Evolutionary conservation across 2,888 invertebrate genomes (phyloP).

Genomic region (Seira sanloemensis): DNA sequence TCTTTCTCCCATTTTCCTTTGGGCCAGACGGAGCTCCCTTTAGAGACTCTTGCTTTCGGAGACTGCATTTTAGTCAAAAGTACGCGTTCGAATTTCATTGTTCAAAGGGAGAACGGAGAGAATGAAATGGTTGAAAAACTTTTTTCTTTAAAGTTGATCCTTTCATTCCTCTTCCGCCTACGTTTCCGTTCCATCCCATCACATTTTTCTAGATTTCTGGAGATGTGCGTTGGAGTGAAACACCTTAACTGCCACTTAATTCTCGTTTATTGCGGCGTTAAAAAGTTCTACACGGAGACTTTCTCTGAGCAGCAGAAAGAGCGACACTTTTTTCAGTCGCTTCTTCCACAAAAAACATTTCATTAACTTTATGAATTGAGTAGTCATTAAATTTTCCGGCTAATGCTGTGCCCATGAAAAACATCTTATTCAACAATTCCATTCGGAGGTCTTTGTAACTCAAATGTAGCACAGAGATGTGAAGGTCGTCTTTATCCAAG

Average conservation of each 20-base stretch:
- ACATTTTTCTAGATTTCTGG: slow-evolving; percentile 18
- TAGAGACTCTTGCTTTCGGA: neutral
- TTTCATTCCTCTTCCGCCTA: slow-evolving; percentile 21
- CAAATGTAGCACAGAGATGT: too few relatives aligned
- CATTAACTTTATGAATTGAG: too few relatives aligned
- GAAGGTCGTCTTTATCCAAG: too few relatives aligned
- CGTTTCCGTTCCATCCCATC: slow-evolving; percentile 30
- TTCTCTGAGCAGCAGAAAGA: too few relatives aligned
- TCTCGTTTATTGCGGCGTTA: slow-evolving; percentile 70
- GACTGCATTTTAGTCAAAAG: neutral
- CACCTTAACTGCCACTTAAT: slow-evolving; percentile 71
- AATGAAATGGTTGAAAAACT: neutral
- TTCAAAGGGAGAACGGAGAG: neutral
- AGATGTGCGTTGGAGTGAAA: slow-evolving; percentile 46
- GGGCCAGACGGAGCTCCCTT: neutral
- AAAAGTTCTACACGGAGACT: too few relatives aligned
- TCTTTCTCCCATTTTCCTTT: neutral
- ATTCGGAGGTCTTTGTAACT: too few relatives aligned
- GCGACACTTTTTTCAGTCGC: too few relatives aligned
- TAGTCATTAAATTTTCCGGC: too few relatives aligned
- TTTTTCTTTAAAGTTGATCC: neutral
- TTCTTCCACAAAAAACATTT: too few relatives aligned
- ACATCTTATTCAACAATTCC: too few relatives aligned
- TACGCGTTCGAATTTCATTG: neutral
- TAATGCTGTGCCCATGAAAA: too few relatives aligned